A percentile compares a stretch with the other conserved stretches of the same genome.
These are phyloP conservation scores for Pelobates cultripes DNA, from an alignment of 2,797 vertebrate genomes.

Conservation along the genomic window DNA sequence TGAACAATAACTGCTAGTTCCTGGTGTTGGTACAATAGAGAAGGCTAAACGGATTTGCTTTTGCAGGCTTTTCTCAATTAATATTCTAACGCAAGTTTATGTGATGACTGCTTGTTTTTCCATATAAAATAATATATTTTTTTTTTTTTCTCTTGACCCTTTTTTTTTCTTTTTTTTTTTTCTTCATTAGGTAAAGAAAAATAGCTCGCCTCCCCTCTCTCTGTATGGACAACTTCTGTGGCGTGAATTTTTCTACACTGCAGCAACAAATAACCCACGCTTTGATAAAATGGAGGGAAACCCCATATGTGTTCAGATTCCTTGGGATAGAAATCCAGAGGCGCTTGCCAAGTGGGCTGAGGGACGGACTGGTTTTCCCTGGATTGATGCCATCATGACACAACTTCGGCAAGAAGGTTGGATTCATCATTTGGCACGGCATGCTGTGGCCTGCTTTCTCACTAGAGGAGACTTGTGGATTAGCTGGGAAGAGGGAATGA, in stretches of 20 bases:
- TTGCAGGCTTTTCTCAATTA: no score
- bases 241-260: slow-evolving; percentile 95
- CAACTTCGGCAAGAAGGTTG: slow-evolving; percentile 94
- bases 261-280: slow-evolving; percentile 90
- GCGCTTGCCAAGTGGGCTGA: slow-evolving; percentile 96
- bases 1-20: no score
- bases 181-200: slow-evolving; percentile 85
- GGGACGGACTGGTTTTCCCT: slow-evolving; percentile 90
- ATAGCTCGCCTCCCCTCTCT: slow-evolving; percentile 86
- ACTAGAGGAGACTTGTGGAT: slow-evolving; percentile 95
- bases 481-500: slow-evolving; percentile 98
- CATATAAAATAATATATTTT: no score
- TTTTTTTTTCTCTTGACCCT: no score
- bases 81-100: no score
- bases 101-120: no score
- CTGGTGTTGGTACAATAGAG: no score
- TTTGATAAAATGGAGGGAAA: slow-evolving; percentile 99
- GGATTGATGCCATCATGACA: slow-evolving; percentile 97
- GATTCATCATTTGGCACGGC: slow-evolving; percentile 93
- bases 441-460: slow-evolving; percentile 92
- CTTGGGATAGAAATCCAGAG: slow-evolving; percentile 92
- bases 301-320: slow-evolving; percentile 92
- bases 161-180: slow-evolving; percentile 8
- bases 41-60: no score
- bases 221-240: slow-evolving; percentile 92